A percentile compares a stretch with the other conserved stretches of the same genome.
phyloP scores from a whole-genome alignment of 2,888 invertebrate species.

The Hemaris fuciformis region DNA sequence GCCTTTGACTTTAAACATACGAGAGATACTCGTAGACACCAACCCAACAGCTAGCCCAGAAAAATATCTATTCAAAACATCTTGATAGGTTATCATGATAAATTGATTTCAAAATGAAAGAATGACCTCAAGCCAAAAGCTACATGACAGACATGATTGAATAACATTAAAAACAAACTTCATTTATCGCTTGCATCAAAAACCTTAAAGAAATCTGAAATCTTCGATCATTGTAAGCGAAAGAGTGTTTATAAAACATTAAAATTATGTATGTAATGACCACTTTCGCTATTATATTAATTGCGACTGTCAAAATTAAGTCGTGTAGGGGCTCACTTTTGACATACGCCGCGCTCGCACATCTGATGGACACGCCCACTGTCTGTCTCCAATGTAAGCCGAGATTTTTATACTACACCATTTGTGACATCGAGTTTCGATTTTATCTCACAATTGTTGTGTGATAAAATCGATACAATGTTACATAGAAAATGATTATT shows the following conservation, averaged over 20 bases:
- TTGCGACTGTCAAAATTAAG: slow-evolving; percentile 45
- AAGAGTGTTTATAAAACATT: neutral
- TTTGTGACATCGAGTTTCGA: too few species aligned
- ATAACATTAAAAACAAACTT: neutral
- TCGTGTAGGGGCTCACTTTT: slow-evolving; percentile 19
- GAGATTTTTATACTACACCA: neutral
- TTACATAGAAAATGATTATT: too few species aligned
- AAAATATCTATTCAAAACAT: neutral
- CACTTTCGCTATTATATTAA: slow-evolving; percentile 61
- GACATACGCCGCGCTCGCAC: neutral
- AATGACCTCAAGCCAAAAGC: neutral
- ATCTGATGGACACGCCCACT: neutral
- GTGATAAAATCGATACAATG: too few species aligned
- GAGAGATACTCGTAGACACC: too few species aligned
- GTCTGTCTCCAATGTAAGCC: neutral
- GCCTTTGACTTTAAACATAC: too few species aligned
- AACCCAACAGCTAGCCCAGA: too few species aligned
- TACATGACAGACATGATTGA: neutral
- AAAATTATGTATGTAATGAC: slow-evolving; percentile 41
- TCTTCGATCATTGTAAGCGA: neutral
- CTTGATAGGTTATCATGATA: neutral
- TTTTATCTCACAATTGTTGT: too few species aligned
- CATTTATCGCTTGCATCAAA: neutral
- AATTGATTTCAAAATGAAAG: neutral
- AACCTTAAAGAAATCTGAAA: neutral